Evolutionary conservation across 23 tunicate genomes (phyloP), one percentile per base, ranked within the genome.

Genomic region (Halocynthia aurantium): DNA sequence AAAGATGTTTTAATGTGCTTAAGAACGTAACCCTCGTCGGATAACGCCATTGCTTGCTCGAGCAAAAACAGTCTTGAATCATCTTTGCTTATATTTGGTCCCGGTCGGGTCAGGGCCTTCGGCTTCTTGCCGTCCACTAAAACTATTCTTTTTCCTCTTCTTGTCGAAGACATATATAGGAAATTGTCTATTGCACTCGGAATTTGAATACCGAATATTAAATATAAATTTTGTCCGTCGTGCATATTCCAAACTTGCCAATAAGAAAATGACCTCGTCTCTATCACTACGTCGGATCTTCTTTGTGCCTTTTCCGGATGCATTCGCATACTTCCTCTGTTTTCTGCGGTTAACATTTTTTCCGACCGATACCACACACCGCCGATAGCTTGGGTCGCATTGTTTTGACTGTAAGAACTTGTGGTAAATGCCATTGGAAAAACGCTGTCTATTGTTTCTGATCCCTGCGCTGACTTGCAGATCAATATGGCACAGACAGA

Each of bases 281-380:
- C 70, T 20, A 65, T 15, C 5, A 65, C 70, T 10, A 65, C 70
- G 70, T 65, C 70, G 22, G 70, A 65, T 65, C 70, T 65, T 20
- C 31, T 49, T 15, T 65, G 22, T 11, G 70, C 31, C 31, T 15
- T 65, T 20, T 49, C 49, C 9, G 70, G 49, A 65, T 65, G 70
- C 15, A 65, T 40, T 1, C 70, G 70, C 70, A 65, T 65, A 15
- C 31, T 65, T 11, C 70, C 70, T 65, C 19, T 11, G 31, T 65
- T 65, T 20, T 20, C 70, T 40, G 70, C 70, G 31, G 49, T 65
- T 10, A 11, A 65, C 70, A 65, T 65, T 15, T 15, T 65, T 2
- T 65, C 70, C 9, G 70, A 10, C 49, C 19, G 70, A 20, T 20
- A 20, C 70, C 70, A 65, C 10, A 65, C 0, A 65, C 10, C 19